Percentiles rank a stretch among this genome's conserved stretches.
Conservation (phyloP, 2,797 vertebrate species). For the Hipposideros larvatus region DNA sequence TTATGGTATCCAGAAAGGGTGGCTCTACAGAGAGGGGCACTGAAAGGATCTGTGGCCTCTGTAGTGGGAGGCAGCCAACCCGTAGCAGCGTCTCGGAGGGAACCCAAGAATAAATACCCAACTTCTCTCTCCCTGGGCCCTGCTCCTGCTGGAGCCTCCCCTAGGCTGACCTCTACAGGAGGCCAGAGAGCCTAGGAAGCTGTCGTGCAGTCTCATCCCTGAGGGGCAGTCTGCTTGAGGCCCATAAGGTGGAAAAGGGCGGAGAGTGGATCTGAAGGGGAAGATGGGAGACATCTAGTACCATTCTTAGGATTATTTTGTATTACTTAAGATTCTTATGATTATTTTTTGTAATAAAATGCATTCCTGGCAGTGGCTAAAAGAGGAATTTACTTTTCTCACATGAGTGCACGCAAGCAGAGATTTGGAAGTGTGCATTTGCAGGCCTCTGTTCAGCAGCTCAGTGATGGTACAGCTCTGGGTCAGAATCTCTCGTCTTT, state of each 20-base stretch:
- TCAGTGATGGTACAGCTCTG: accelerated
- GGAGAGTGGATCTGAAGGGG: neutral
- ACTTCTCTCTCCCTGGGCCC: neutral
- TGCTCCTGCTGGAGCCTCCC: neutral
- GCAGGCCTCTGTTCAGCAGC: neutral
- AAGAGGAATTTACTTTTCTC: neutral
- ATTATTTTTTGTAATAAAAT: neutral
- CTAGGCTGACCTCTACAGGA: neutral
- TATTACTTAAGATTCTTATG: neutral
- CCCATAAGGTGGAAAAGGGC: neutral
- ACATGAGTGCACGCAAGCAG: neutral
- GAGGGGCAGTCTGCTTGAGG: neutral
- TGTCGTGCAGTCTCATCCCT: neutral
- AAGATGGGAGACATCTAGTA: neutral
- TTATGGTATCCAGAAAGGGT: neutral
- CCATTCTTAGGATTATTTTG: neutral
- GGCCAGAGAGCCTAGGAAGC: neutral
- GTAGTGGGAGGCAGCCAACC: neutral
- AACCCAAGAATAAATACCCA: no score
- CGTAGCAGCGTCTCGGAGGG: neutral
- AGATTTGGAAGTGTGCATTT: neutral
- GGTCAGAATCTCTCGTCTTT: neutral
- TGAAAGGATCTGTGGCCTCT: neutral
- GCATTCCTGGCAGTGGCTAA: neutral
- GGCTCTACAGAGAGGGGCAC: neutral